Base-by-base conservation (phyloP, 2,113 vertebrate species). In the Typhlomys cinereus region DNA sequence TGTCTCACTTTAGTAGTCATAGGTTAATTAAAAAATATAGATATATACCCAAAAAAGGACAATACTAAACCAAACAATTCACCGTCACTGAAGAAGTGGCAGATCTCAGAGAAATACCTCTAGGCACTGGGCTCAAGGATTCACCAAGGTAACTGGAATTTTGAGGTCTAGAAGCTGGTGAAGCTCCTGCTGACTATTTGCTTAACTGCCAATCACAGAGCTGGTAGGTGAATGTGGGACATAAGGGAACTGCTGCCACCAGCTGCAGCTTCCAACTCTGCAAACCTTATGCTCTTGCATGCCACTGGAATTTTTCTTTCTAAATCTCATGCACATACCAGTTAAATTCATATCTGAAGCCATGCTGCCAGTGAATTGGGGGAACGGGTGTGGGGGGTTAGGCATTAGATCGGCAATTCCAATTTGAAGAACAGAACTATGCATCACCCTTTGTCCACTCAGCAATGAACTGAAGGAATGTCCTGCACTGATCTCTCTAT, bases 21-120 rank as follows among this genome's bases (percentile, higher is more conserved):
- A 29, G 29, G 44, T 88, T 59, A 91, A 81, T 81, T 85, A 83
- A 84, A 79, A 89, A 82, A 21, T 27, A 11, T 67, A 78, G 18
- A 3, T 92, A 66, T 78, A 88, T 80, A n/a, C n/a, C 57, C 31
- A 88, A 61, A 61, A 61, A 17, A 27, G 17, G 4, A 61, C 23
- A 59, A 59, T 20, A 59, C 10, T 5, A 14, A 59, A 59, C 57
- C 25, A 61, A 61, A 4, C 59, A 61, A 61, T 25, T 27, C 5
- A 27, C 23, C 13, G 27, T 7, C 18, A 4, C 20, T 17, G 27
- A 61, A 61, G 13, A 31, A 71, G 15, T 3, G 23, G 3, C 46
- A 59, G 34, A 50, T 79, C 4, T 50, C 52, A 54, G n/a, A 2
- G 14, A 7, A 44, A 18, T 29, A 36, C 4, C 36, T 14, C 8